Evolutionary conservation across 2,113 vertebrate genomes (phyloP), one percentile per base, ranked within the genome.

Genomic region (Callaeas wilsoni): DNA sequence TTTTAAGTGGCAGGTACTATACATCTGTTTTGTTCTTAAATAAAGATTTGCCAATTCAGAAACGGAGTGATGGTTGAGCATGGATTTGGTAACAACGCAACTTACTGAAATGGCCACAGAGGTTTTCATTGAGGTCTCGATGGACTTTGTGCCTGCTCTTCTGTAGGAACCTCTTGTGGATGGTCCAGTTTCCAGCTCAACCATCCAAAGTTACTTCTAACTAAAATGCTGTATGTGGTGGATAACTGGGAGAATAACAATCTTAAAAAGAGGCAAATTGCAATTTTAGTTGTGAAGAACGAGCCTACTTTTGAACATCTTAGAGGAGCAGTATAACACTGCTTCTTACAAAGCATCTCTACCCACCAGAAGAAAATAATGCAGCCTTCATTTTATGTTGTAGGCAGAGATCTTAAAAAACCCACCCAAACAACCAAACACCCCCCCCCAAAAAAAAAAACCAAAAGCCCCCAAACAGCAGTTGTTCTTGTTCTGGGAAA

Each of bases 401-500:
- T 21, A 78, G 64, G 14, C 27, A 95, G 30, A 87, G 15, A 39
- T 11, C 22, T 75, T 81, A 4, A 37, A 35, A 39, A 47, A 25
- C 9, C 7, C 42, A 52, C 12, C 0, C 0, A 26, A 17, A 3
- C 44, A 59, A 37, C 32, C 32, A 13, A 32, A 7, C 14, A n/a
- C n/a, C n/a, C n/a, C n/a, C n/a, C n/a, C n/a, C n/a, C n/a, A n/a
- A 25, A 65, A 73, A 78, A n/a, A 57, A 27, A 55, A 62, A 33
- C 18, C 25, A 15, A 13, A 77, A 35, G 0, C 3, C 17, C 12
- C 8, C 41, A 76, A 39, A 7, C 5, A 37, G 16, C 29, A 76
- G 26, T 29, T 23, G 23, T 68, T 91, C 37, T 71, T 57, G 7
- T 55, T 60, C 32, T 21, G 26, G 37, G 42, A 79, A 67, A 87